These are phyloP conservation scores for Saccopteryx leptura DNA, from an alignment of 2,113 vertebrate species.

Conservation along the genomic window DNA sequence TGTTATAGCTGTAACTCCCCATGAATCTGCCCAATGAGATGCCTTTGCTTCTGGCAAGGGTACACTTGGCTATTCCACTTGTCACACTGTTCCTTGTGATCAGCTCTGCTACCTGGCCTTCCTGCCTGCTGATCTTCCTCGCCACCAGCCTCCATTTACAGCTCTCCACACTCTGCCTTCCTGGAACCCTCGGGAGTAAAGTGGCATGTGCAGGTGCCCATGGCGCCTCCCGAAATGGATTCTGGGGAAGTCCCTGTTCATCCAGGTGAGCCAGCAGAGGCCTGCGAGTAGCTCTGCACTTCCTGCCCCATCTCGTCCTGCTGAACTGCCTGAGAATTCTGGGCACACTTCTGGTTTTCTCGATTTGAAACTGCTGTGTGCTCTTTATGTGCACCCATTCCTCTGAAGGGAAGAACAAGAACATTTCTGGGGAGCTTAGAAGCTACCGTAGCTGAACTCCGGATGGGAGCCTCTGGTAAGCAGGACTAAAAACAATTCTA, in stretches of 20 bases:
- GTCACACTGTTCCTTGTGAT: background rate
- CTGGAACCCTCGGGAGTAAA: background rate
- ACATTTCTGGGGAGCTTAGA: background rate
- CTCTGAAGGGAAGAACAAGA: background rate
- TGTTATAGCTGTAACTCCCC: background rate
- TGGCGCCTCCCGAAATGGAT: background rate
- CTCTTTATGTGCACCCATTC: too few species aligned
- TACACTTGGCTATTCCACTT: background rate
- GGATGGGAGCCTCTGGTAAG: background rate
- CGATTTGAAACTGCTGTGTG: background rate
- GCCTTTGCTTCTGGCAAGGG: background rate
- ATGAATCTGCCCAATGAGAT: background rate
- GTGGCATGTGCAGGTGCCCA: background rate
- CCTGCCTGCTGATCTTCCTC: fast-evolving
- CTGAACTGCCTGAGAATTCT: background rate
- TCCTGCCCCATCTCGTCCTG: background rate
- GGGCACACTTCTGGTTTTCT: background rate
- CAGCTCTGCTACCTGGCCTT: background rate
- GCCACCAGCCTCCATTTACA: background rate
- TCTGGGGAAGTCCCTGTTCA: background rate
- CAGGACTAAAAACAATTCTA: background rate
- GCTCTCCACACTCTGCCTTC: background rate
- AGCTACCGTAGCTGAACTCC: background rate
- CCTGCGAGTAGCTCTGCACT: background rate
- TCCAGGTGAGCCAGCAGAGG: background rate